Conservation (phyloP, 92 coral and sea anemone genomes). For the Phenganax stokvisi region DNA sequence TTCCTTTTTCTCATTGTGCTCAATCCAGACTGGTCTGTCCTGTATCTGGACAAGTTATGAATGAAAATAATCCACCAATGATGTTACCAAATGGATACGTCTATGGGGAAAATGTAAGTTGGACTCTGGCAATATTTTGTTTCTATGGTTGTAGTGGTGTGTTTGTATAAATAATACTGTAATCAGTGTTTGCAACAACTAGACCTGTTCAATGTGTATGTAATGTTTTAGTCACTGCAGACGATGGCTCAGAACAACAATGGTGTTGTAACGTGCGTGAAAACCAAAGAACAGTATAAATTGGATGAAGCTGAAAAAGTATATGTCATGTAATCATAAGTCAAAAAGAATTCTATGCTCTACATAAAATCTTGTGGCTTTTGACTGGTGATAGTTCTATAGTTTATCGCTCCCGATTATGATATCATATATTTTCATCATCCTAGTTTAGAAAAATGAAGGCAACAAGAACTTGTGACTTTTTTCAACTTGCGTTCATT, state of each 20-base stretch:
- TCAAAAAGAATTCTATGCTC: not conserved
- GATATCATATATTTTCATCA: too few relatives aligned
- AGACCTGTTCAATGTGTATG: not conserved
- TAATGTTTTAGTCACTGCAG: conserved; percentile 64
- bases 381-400: too few relatives aligned
- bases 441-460: too few relatives aligned
- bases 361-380: too few relatives aligned
- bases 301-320: conserved; percentile 92
- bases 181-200: not conserved
- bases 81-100: conserved; percentile 96
- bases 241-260: conserved; percentile 82
- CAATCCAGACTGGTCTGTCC: conserved; percentile 99
- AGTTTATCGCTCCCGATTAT: too few relatives aligned
- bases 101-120: conserved; percentile 89
- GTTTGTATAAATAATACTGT: not conserved
- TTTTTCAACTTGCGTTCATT: too few relatives aligned
- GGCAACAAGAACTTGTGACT: too few relatives aligned
- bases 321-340: conserved; percentile 69
- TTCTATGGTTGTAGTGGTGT: not conserved
- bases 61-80: conserved; percentile 98
- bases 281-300: conserved; percentile 74
- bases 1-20: conserved; percentile 97
- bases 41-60: conserved; percentile 93
- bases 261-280: conserved; percentile 75
- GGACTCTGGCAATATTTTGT: too few relatives aligned